phyloP scores from a whole-genome alignment of 35 echinoderm and acorn worm genomes.

The Holothuria glaberrima region DNA sequence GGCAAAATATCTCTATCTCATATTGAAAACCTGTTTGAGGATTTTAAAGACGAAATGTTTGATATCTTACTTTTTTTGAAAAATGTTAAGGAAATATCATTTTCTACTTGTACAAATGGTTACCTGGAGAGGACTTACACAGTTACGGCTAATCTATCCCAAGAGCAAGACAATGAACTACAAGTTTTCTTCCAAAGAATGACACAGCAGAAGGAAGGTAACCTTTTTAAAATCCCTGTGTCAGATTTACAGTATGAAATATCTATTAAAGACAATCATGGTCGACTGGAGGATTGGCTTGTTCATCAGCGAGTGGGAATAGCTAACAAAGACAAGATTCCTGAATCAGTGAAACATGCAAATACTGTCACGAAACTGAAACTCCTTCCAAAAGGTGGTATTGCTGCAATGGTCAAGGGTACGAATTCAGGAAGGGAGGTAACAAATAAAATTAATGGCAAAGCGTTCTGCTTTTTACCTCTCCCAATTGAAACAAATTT shows the following conservation, averaged over 20 bases:
- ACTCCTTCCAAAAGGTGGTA: slow-evolving; percentile 52
- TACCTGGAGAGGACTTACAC: neutral
- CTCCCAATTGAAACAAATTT: slow-evolving; percentile 74
- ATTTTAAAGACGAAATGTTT: slow-evolving; percentile 49
- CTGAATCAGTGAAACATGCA: neutral
- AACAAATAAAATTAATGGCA: neutral
- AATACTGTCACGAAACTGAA: neutral
- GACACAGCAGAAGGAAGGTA: neutral
- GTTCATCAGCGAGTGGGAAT: neutral
- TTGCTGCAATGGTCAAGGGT: slow-evolving; percentile 10
- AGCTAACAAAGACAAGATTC: slow-evolving; percentile 3
- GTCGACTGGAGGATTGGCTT: neutral
- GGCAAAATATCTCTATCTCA: neutral
- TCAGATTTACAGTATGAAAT: neutral
- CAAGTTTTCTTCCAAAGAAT: neutral
- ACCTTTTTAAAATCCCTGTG: neutral
- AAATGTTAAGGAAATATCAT: slow-evolving; percentile 59
- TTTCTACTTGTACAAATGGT: slow-evolving; percentile 33
- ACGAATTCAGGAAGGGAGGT: neutral
- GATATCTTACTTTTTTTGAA: slow-evolving; percentile 73
- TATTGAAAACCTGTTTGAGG: slow-evolving; percentile 32
- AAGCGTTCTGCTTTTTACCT: slow-evolving; percentile 78
- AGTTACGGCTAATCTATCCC: neutral
- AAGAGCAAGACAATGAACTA: neutral
- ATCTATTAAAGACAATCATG: neutral